phyloP scores from a whole-genome alignment of 2,113 vertebrate species.

The Pelodiscus sinensis region DNA sequence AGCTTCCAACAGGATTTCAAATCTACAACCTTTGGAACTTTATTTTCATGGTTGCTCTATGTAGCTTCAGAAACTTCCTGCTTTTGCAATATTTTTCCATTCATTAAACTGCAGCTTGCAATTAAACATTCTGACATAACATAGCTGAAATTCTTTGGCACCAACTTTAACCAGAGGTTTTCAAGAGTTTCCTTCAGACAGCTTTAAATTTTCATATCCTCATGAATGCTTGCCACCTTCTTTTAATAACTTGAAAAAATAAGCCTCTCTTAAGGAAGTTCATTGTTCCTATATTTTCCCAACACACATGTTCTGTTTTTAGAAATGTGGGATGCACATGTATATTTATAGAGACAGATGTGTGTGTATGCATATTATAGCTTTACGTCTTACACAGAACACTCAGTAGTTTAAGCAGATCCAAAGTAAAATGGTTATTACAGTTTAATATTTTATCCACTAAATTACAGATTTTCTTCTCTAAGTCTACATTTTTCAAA shows the following conservation, averaged over 20 bases:
- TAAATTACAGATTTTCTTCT: conserved; percentile 54
- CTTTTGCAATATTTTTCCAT: conserved; percentile 76
- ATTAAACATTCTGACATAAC: conserved; percentile 78
- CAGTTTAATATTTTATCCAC: conserved; percentile 66
- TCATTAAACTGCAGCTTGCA: conserved; percentile 77
- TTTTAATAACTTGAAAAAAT: conserved; percentile 79
- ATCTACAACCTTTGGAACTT: conserved; percentile 53
- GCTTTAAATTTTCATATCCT: conserved; percentile 78
- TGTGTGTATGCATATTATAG: conserved; percentile 51
- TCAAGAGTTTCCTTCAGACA: conserved; percentile 75
- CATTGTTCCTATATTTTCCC: conserved; percentile 71
- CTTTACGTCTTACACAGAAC: conserved; percentile 67
- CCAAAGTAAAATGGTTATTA: conserved; percentile 66
- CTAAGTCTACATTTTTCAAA: conserved; percentile 35
- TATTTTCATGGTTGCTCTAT: conserved; percentile 60
- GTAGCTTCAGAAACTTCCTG: conserved; percentile 72
- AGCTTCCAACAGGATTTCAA: conserved; percentile 18
- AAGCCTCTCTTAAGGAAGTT: conserved; percentile 71
- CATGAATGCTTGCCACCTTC: conserved; percentile 74
- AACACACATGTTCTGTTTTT: conserved; percentile 61
- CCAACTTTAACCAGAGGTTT: conserved; percentile 69
- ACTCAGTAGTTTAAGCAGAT: conserved; percentile 62
- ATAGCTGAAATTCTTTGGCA: conserved; percentile 81
- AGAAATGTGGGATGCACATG: conserved; percentile 65
- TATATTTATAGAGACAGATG: conserved; percentile 75